Base-by-base conservation (phyloP, 1,140 invertebrate species). In the Akabosia matsudoensis region DNA sequence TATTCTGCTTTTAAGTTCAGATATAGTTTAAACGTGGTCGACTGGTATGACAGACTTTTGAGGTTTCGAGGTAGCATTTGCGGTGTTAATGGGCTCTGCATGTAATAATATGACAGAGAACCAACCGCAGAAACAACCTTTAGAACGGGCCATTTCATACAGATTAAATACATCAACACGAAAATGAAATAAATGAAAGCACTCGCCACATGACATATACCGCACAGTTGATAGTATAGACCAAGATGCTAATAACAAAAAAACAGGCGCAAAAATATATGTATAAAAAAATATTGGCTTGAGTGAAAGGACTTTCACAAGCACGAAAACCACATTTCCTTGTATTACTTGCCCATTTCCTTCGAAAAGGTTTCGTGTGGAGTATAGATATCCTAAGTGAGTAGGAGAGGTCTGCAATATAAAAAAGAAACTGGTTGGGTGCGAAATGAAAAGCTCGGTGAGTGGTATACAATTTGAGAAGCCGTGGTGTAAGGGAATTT, bases 271-370 rank as follows among this genome's bases (percentile, higher is more conserved):
- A 45, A 45, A 45, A 45, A 45, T n/a, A n/a, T n/a, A n/a, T n/a
- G n/a, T n/a, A n/a, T n/a, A n/a, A n/a, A n/a, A n/a, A n/a, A n/a
- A n/a, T n/a, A n/a, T 45, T 45, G 37, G 37, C 37, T 45, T 45
- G 37, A 45, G 37, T 45, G 37, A 7, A 45, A 45, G 37, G 37
- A 7, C 37, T 45, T 45, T 45, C 37, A 45, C 37, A 45, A 45
- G 37, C 37, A 45, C 37, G 37, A 56, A 56, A 56, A 56, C 54
- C 54, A 56, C 54, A 56, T 56, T 56, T 56, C 54, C 54, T 24
- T 56, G 22, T 56, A 56, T 56, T 56, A 56, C 22, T 56, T 56
- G 13, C 22, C 54, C 54, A 56, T 56, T 16, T 56, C 22, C 54
- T 24, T 22, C n/a, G 4, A 18, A 45, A 45, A 45, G 18, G 37